phyloP scores from a whole-genome alignment of 2,888 invertebrate species.

The Eugnorisma glareosa region DNA sequence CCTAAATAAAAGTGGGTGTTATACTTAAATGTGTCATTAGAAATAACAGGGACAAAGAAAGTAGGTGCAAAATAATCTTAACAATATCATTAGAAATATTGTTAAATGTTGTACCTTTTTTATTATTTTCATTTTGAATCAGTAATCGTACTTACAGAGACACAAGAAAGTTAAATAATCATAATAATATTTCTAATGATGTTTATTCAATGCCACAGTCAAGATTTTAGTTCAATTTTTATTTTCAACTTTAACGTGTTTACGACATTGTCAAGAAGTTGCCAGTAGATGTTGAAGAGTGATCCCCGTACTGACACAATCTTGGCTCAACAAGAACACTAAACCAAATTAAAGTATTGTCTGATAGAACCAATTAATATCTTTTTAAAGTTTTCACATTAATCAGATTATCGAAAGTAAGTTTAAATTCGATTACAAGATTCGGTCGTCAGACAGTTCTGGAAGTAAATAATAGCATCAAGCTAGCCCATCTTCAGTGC shows the following conservation, averaged over 20 bases:
- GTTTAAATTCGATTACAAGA: not conserved
- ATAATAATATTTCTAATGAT: too few relatives aligned
- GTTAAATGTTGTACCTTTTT: too few relatives aligned
- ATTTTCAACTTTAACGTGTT: not conserved
- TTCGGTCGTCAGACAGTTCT: not conserved
- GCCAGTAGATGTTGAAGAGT: not conserved
- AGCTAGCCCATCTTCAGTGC: not conserved
- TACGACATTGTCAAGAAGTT: not conserved
- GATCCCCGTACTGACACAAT: not conserved
- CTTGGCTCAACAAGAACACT: not conserved
- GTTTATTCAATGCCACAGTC: not conserved
- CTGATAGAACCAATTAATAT: not conserved
- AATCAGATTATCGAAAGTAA: not conserved
- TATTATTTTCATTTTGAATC: too few relatives aligned
- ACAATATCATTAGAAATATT: constrained; percentile 1
- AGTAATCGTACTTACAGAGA: too few relatives aligned
- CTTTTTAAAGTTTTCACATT: not conserved
- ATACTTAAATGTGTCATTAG: constrained; percentile 16
- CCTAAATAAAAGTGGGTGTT: constrained; percentile 61
- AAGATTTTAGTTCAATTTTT: not conserved
- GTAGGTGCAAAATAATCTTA: too few relatives aligned
- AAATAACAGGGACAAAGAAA: too few relatives aligned
- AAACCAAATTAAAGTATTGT: not conserved
- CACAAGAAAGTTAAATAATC: too few relatives aligned
- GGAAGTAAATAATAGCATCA: not conserved